Conservation (phyloP, 2,797 vertebrate species). For the Cryptoprocta ferox region DNA sequence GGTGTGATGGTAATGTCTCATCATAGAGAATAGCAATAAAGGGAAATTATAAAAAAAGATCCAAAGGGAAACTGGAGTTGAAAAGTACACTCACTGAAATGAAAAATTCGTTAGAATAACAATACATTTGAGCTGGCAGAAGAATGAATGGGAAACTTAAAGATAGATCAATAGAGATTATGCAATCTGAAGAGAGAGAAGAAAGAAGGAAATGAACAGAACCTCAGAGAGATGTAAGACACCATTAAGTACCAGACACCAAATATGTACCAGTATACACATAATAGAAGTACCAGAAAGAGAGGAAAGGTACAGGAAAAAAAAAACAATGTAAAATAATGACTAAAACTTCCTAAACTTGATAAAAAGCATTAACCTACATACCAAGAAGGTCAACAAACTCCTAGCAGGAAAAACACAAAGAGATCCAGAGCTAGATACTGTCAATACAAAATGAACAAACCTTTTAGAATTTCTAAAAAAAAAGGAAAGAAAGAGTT, state of each 20-base stretch:
- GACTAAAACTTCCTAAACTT: background rate
- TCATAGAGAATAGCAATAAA: background rate
- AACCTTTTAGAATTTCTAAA: background rate
- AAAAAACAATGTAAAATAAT: background rate
- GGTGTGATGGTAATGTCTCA: background rate
- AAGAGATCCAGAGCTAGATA: background rate
- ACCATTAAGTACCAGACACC: background rate
- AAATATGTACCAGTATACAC: background rate
- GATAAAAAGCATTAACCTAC: background rate
- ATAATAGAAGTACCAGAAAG: background rate
- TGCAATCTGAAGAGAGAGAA: background rate
- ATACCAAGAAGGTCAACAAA: background rate
- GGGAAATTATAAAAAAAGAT: background rate
- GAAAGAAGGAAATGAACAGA: background rate
- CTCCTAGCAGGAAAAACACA: background rate
- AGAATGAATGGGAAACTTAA: background rate
- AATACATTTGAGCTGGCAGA: background rate
- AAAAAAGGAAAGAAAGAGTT: background rate
- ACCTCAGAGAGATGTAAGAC: background rate
- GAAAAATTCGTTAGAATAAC: background rate
- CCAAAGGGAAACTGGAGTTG: background rate
- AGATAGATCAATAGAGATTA: background rate
- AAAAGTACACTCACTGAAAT: background rate
- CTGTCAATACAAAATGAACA: background rate
- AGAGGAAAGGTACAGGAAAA: background rate